phyloP scores from a whole-genome alignment of 2,888 invertebrate genomes.

The Phortica magna region DNA sequence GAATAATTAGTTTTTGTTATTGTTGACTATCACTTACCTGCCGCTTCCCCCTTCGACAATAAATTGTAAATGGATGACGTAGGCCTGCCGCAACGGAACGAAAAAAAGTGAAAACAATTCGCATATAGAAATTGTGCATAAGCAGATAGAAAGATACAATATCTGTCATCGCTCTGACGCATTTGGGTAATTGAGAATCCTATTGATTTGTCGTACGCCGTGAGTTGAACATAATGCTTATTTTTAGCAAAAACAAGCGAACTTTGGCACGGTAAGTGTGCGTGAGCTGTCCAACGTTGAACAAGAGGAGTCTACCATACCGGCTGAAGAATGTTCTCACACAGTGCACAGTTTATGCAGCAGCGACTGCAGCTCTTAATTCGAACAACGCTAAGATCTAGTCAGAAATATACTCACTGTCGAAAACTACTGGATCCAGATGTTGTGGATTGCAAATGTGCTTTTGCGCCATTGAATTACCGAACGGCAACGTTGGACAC shows the following conservation, averaged over 20 bases:
- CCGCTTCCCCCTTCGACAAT: not conserved
- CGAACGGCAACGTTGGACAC: not conserved
- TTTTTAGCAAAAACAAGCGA: constrained; percentile 19
- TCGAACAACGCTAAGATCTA: constrained; percentile 4
- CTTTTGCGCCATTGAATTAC: not conserved
- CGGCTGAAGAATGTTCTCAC: constrained; percentile 28
- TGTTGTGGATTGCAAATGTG: not conserved
- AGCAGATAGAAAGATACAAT: constrained; percentile 1
- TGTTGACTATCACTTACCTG: not conserved
- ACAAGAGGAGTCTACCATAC: not conserved
- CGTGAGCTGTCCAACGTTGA: not conserved
- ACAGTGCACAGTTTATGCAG: constrained; percentile 18
- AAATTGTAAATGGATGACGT: constrained; percentile 23
- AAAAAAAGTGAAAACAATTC: constrained; percentile 15
- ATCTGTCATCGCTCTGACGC: not conserved
- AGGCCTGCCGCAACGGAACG: constrained; percentile 1
- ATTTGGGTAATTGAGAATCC: not conserved
- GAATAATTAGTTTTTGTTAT: not conserved
- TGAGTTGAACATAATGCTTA: constrained; percentile 8
- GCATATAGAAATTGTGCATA: constrained; percentile 6
- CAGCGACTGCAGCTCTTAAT: constrained; percentile 11
- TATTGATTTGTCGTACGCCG: constrained; percentile 15
- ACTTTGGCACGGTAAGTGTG: constrained; percentile 15
- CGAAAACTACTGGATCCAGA: not conserved
- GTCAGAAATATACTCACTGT: not conserved